Evolutionary conservation across 2,888 invertebrate genomes (phyloP).

Genomic region (Synergus japonicus): DNA sequence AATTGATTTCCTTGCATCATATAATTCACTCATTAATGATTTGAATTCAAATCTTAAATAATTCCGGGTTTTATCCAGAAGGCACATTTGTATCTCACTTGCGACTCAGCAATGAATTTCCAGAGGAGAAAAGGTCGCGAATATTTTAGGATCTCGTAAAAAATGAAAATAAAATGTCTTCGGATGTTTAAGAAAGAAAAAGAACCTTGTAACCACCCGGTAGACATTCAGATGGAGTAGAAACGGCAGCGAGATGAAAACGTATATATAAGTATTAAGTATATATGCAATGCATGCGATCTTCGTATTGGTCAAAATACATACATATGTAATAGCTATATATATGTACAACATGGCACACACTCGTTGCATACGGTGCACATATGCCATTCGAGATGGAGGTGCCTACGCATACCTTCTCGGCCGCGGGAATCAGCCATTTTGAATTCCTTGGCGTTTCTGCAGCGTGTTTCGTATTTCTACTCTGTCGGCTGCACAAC

Average conservation of each 20-base stretch:
- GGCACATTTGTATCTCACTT: background rate
- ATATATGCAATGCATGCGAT: background rate
- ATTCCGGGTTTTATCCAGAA: background rate
- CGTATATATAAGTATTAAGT: too few species aligned
- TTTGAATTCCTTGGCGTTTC: slow-evolving; percentile 73
- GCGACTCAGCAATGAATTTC: background rate
- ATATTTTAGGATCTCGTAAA: background rate
- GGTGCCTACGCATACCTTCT: slow-evolving; percentile 56
- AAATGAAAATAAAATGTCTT: background rate
- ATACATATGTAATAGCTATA: background rate
- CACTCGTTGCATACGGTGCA: slow-evolving; percentile 47
- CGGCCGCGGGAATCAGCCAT: slow-evolving; percentile 67
- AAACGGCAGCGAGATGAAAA: slow-evolving; percentile 3
- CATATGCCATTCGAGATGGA: slow-evolving; percentile 51
- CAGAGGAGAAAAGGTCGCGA: background rate
- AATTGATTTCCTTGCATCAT: too few species aligned
- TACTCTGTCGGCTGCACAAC: slow-evolving; percentile 24
- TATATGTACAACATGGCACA: slow-evolving; percentile 22
- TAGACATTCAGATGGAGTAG: background rate
- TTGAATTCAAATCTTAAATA: background rate
- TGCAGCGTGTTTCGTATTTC: slow-evolving; percentile 40
- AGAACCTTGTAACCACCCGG: slow-evolving; percentile 6
- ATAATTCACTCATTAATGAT: background rate
- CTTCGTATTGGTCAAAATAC: background rate
- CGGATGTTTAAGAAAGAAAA: background rate